phyloP scores from a whole-genome alignment of 2,113 vertebrate genomes.

The Chaetorhynchus papuensis region DNA sequence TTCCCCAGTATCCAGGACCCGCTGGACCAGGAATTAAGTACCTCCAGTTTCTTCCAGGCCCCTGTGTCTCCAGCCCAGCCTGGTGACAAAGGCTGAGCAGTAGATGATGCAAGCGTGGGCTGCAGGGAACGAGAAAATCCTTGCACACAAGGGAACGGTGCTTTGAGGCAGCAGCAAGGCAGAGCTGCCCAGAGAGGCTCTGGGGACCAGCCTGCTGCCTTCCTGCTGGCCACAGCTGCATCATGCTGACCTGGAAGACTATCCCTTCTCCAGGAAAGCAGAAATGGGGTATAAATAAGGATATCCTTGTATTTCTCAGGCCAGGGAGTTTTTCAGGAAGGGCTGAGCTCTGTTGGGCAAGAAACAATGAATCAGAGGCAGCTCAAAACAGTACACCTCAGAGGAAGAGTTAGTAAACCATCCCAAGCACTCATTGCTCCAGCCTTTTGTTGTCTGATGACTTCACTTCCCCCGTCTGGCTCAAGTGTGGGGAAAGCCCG shows the following conservation, averaged over 20 bases:
- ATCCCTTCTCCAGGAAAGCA: background rate
- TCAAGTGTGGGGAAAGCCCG: background rate
- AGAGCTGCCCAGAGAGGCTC: background rate
- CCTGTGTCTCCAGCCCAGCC: background rate
- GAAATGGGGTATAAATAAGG: background rate
- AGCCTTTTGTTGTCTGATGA: conserved; percentile 48
- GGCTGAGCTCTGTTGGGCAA: background rate
- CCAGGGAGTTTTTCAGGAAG: background rate
- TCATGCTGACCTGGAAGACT: background rate
- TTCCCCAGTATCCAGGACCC: background rate
- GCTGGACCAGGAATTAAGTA: rapidly evolving
- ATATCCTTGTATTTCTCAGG: background rate
- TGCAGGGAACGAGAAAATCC: rapidly evolving
- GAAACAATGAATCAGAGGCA: background rate
- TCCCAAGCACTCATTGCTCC: background rate
- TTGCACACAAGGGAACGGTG: rapidly evolving
- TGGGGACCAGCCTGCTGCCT: background rate
- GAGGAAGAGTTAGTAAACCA: background rate
- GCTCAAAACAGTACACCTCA: conserved; percentile 1
- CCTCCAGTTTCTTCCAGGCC: background rate
- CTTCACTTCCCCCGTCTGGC: conserved; percentile 38
- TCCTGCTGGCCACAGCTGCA: background rate
- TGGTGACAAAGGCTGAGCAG: background rate
- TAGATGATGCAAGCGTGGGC: rapidly evolving
- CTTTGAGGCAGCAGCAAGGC: background rate